Conservation (phyloP, 2,888 invertebrate genomes). For the Lymantria dispar region DNA sequence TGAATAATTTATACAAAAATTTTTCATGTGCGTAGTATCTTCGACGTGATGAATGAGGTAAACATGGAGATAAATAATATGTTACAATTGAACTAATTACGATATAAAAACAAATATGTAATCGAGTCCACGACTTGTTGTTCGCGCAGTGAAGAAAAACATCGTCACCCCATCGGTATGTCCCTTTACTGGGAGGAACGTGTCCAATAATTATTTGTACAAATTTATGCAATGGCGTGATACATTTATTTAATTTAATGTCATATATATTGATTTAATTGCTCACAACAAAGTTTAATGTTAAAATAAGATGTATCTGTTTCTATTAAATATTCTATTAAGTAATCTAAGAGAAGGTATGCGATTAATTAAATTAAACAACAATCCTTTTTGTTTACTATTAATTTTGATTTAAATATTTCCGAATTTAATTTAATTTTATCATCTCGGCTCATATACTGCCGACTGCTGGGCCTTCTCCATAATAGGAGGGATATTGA, state of each 20-base stretch:
- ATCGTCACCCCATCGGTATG: slow-evolving; percentile 40
- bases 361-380: no score
- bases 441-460: no score
- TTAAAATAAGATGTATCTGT: slow-evolving; percentile 7
- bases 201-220: slow-evolving; percentile 36
- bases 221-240: slow-evolving; percentile 50
- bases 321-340: no score
- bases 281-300: slow-evolving; percentile 11
- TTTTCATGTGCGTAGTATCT: slow-evolving; percentile 39
- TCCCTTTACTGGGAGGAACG: slow-evolving; percentile 39
- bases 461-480: no score
- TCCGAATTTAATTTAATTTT: no score
- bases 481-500: no score
- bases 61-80: slow-evolving; percentile 35
- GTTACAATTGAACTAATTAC: slow-evolving; percentile 54
- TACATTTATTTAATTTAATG: slow-evolving; percentile 25
- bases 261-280: slow-evolving; percentile 25
- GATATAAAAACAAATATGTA: slow-evolving; percentile 36
- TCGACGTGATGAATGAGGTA: slow-evolving; percentile 15
- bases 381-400: no score
- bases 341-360: no score
- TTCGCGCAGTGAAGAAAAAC: slow-evolving; percentile 54
- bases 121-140: slow-evolving; percentile 64
- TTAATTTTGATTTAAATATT: no score
- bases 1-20: slow-evolving; percentile 24